These are phyloP conservation scores for Phalangium opilio DNA, from an alignment of 2,888 invertebrate genomes.

Conservation along the genomic window DNA sequence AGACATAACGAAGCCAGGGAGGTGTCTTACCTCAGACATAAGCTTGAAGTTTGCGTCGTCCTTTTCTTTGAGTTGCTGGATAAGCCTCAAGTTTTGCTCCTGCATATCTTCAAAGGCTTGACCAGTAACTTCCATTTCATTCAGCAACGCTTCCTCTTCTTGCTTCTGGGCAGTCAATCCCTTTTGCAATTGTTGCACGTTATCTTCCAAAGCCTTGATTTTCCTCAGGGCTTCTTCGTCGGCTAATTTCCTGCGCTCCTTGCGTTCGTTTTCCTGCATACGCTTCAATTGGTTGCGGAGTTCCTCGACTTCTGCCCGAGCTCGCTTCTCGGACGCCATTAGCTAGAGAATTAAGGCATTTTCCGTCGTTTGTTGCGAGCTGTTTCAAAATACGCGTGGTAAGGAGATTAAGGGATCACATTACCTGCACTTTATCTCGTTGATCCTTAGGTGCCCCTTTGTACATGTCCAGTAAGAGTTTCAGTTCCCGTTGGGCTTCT, in stretches of 20 bases:
- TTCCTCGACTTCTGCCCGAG: slow-evolving; percentile 76
- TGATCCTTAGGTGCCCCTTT: slow-evolving; percentile 95
- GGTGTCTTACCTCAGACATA: slow-evolving; percentile 71
- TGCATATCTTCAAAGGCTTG: slow-evolving; percentile 99
- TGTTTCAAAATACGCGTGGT: no score
- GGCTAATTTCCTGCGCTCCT: slow-evolving; percentile 72
- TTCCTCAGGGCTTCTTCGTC: slow-evolving; percentile 89
- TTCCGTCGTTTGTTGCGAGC: no score
- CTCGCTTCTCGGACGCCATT: slow-evolving; percentile 87
- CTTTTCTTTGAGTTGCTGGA: slow-evolving; percentile 88
- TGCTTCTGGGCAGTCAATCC: slow-evolving; percentile 59
- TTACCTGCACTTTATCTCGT: slow-evolving; percentile 78
- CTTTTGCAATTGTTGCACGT: slow-evolving; percentile 77
- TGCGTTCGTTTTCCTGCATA: slow-evolving; percentile 69
- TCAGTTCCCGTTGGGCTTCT: slow-evolving; percentile 87
- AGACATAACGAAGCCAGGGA: no score
- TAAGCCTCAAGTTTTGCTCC: slow-evolving; percentile 86
- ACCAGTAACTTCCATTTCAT: slow-evolving; percentile 98
- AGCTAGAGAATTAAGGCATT: slow-evolving; percentile 19
- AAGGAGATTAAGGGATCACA: background rate
- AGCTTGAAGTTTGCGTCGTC: slow-evolving; percentile 97
- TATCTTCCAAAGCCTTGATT: slow-evolving; percentile 86
- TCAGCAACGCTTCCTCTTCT: slow-evolving; percentile 70
- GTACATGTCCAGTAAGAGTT: slow-evolving; percentile 85
- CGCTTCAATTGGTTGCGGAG: slow-evolving; percentile 38